These are phyloP conservation scores for Gymnosoma rotundatum DNA, from an alignment of 2,888 invertebrate genomes.

Conservation along the genomic window DNA sequence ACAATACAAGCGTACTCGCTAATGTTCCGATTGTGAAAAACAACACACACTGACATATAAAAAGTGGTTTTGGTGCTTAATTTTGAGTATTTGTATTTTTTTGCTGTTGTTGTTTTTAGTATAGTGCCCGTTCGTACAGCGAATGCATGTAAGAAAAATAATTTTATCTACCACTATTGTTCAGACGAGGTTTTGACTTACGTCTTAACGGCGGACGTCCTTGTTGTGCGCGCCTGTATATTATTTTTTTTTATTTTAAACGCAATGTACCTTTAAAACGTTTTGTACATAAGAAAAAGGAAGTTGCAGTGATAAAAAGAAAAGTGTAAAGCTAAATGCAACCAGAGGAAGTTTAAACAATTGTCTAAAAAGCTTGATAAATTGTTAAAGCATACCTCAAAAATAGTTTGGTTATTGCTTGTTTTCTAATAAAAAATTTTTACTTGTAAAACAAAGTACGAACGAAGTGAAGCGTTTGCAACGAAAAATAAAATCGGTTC, in stretches of 20 bases:
- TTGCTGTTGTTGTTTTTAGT: slow-evolving; percentile 18
- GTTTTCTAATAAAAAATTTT: slow-evolving; percentile 8
- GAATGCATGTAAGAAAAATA: slow-evolving; percentile 38
- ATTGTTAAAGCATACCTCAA: too few relatives aligned
- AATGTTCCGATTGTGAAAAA: not conserved
- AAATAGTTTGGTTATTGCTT: too few relatives aligned
- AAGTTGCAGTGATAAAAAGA: not conserved
- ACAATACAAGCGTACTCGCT: slow-evolving; percentile 12
- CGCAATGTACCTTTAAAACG: slow-evolving; percentile 64
- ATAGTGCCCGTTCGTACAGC: slow-evolving; percentile 1
- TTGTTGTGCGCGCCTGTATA: slow-evolving; percentile 71
- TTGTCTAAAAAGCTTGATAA: not conserved
- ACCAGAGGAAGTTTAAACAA: not conserved
- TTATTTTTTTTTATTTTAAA: slow-evolving; percentile 58
- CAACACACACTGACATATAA: not conserved
- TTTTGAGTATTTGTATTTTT: too few relatives aligned
- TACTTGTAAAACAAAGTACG: too few relatives aligned
- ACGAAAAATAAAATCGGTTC: too few relatives aligned
- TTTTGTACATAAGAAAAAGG: slow-evolving; percentile 23
- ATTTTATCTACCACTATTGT: slow-evolving; percentile 60
- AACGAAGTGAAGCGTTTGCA: too few relatives aligned
- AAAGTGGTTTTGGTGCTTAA: slow-evolving; percentile 21
- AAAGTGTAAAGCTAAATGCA: slow-evolving; percentile 12
- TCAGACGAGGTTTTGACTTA: slow-evolving; percentile 73
- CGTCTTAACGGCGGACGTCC: slow-evolving; percentile 73